Base-by-base conservation (phyloP, 2,888 invertebrate species). In the Chaitophorus viminalis region DNA sequence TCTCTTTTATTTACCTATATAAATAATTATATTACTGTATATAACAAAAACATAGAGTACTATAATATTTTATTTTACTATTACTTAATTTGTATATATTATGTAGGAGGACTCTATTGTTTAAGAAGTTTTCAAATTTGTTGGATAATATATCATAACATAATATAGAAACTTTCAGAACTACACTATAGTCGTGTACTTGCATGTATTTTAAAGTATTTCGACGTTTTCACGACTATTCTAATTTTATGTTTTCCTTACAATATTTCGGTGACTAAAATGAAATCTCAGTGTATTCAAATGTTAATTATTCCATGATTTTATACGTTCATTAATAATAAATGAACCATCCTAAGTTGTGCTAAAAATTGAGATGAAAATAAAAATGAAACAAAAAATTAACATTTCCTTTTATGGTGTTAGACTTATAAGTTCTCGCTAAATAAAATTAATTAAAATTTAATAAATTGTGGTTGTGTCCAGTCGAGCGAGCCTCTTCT, bases 1-100 rank as follows among this genome's bases (percentile, higher is more conserved):
- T 84, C 36, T 75, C 21, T 75, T 76, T 76, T 84, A 75, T 65
- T 75, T 52, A 74, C n/a, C n/a, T 36, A 25, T 52, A 72, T 36
- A 82, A 33, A 82, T 3, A 82, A 82, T 82, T 8, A 18, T 33
- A 54, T n/a, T 74, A 29, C 11, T 39, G 11, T n/a, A 14, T n/a
- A n/a, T 3, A 54, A n/a, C 14, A 36, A n/a, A 74, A 52, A 82
- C 36, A 18, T 8, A 36, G 14, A n/a, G 36, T n/a, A 65, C n/a
- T 9, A n/a, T 65, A 9, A 39, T 29, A n/a, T 39, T 29, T n/a
- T 65, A 36, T 79, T 79, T 54, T 78, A 70, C 17, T 70, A 70
- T 70, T 29, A 3, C 14, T 70, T 70, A 70, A n/a, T 68, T n/a
- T 29, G 2, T 29, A n/a, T 68, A 68, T 46, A 46, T 46, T 46